phyloP scores from a whole-genome alignment of 2,113 vertebrate species.

The Otocyon megalotis region DNA sequence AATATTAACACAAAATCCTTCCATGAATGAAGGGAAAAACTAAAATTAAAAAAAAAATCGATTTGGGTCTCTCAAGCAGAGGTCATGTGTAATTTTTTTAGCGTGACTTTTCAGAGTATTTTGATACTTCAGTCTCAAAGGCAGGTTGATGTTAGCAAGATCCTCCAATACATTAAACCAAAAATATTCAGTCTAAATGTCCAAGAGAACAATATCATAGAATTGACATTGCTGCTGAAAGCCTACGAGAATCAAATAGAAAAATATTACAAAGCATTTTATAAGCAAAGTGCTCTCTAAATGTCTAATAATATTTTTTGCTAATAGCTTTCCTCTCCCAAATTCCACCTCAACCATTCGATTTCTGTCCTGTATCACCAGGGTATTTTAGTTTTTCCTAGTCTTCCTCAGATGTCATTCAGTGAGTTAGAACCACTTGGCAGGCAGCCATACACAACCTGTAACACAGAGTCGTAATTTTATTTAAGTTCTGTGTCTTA shows the following conservation, averaged over 20 bases:
- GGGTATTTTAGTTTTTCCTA: slow-evolving; percentile 18
- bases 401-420: slow-evolving; percentile 53
- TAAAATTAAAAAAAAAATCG: background rate
- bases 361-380: slow-evolving; percentile 34
- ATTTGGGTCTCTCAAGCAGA: background rate
- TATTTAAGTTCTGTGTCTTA: slow-evolving; percentile 54
- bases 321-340: slow-evolving; percentile 56
- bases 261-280: slow-evolving; percentile 65
- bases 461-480: slow-evolving; percentile 54
- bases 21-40: background rate
- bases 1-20: background rate
- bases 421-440: slow-evolving; percentile 44
- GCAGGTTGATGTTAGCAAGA: slow-evolving; percentile 51
- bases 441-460: background rate
- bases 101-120: background rate
- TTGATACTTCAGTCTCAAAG: slow-evolving; percentile 9
- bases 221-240: slow-evolving; percentile 61
- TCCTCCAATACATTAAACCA: slow-evolving; percentile 1
- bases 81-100: slow-evolving; percentile 9
- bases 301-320: slow-evolving; percentile 67
- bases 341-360: background rate
- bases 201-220: slow-evolving; percentile 47
- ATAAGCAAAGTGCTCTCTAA: slow-evolving; percentile 60
- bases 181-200: slow-evolving; percentile 60
- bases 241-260: slow-evolving; percentile 51